Percentiles rank a stretch among this genome's conserved stretches.
Conservation (phyloP, 2,113 vertebrate species). For the Carettochelys insculpta region DNA sequence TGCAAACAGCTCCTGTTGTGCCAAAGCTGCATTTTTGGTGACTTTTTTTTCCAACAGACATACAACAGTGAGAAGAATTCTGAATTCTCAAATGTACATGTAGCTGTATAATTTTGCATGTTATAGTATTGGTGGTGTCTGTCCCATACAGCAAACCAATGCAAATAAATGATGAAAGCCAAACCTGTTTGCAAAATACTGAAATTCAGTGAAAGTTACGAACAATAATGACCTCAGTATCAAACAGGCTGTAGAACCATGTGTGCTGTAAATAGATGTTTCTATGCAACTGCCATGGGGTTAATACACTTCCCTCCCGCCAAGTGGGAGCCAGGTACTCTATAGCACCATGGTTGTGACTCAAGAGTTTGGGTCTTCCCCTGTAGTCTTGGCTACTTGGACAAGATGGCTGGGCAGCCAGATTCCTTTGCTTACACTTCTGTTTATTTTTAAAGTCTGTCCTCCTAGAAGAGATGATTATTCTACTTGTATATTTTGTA, state of each 20-base stretch:
- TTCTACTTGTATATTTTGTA: conserved; percentile 64
- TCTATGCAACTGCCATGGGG: background rate
- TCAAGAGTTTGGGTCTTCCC: no score
- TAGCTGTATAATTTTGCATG: background rate
- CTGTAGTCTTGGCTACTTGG: no score
- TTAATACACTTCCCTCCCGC: no score
- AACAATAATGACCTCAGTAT: background rate
- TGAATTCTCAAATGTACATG: background rate
- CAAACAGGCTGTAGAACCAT: rapidly evolving
- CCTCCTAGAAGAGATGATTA: conserved; percentile 38
- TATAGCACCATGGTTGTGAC: no score
- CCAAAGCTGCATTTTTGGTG: no score
- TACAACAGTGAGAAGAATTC: background rate
- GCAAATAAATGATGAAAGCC: background rate
- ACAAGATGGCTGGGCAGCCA: no score
- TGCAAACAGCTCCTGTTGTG: no score
- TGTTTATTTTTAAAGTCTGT: conserved; percentile 21
- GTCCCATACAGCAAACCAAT: background rate
- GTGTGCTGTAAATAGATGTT: background rate
- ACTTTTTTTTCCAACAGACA: background rate
- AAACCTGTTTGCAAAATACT: background rate
- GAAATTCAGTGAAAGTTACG: background rate
- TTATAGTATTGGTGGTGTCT: background rate
- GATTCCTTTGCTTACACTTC: background rate
- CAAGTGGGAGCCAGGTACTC: no score